Base-by-base conservation (phyloP, 1,140 invertebrate species). In the Heliconius eleuchia region DNA sequence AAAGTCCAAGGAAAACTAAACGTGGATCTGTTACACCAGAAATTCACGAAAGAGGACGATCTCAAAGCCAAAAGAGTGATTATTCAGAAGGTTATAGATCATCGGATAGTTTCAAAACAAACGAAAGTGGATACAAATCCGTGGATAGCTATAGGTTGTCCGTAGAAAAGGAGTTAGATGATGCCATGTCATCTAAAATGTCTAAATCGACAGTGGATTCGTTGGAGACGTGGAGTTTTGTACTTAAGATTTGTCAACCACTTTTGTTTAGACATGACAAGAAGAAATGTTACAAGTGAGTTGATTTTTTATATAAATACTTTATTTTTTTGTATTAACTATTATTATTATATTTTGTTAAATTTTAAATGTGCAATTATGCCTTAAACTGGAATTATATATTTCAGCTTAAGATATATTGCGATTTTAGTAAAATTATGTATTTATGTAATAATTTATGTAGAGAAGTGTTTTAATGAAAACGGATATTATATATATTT, bases 231-330 rank as follows among this genome's bases (percentile, higher is more conserved):
- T 94, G 93, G 92, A 93, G 87, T 80, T 93, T 93, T 81, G 89
- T 94, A 2, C 71, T 94, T 19, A 93, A 93, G 77, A 92, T 94
- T 11, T 94, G 93, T 80, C 93, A 94, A 78, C 93, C 93, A 1
- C 82, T 94, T 52, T 73, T 94, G 37, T 94, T 94, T 76, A 87
- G 92, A 77, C 93, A 94, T 79, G 93, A 94, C 39, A 93, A 87
- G 74, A 90, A 90, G 66, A 92, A 91, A 81, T 94, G 93, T 80
- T 94, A 91, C 73, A 94, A 86, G 92, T 94, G 76, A 90, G 89
- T 85, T 66, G 1, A 39, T 23, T 37, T 23, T 77, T 23, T 50
- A 73, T 57, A 16, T 55, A 71, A 13, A 46, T 16, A 16, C 42
- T 70, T 23, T 13, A 30, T 46, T 42, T 55, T 39, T 19, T 73